Evolutionary conservation across 2,888 invertebrate genomes (phyloP), one percentile per base, ranked within the genome.

Genomic region (Halictus quadricinctus): DNA sequence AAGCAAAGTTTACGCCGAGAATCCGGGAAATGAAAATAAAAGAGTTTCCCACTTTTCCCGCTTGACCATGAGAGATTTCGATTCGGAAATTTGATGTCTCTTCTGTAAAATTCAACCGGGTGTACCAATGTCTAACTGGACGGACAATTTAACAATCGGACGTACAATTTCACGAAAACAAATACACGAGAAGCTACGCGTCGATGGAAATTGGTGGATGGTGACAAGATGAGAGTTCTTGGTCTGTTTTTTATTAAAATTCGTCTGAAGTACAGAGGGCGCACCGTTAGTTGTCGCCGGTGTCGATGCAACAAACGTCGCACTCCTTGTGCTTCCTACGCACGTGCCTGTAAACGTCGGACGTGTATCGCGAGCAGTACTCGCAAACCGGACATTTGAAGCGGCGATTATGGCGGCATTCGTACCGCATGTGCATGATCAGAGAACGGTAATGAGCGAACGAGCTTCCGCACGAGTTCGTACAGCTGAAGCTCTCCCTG

Each of bases 331-430:
- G 92, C 46, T 76, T 88, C 41, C 74, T 87, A 48, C 93, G 90
- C 60, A 93, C 89, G 84, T 93, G 93, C 48, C 90, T 90, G 25
- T 92, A 91, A 36, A 93, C 92, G 84, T 92, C 92, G 8, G 92
- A 92, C 0, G 91, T 87, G 87, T 90, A 88, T 80, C 90, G 92
- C 72, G 91, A 91, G 48, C 89, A 90, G 72, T 90, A 90, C 75
- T 90, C 88, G 84, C 95, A 95, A 72, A 91, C 91, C 6, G 93
- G 93, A 83, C 95, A 95, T 81, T 92, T 92, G 85, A 94, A 94
- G 72, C 91, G 91, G 25, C 91, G 90, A 29, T 89, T 85, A 64
- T 91, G 90, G 43, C 81, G 87, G 66, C 91, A 89, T 72, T 89
- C 87, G 82, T 89, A 89, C 79, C 85, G 87, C 48, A 87, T 41